Evolutionary conservation across 2,888 invertebrate species (phyloP), one percentile per base, ranked within the genome.

Genomic region (Deroplatys truncata): DNA sequence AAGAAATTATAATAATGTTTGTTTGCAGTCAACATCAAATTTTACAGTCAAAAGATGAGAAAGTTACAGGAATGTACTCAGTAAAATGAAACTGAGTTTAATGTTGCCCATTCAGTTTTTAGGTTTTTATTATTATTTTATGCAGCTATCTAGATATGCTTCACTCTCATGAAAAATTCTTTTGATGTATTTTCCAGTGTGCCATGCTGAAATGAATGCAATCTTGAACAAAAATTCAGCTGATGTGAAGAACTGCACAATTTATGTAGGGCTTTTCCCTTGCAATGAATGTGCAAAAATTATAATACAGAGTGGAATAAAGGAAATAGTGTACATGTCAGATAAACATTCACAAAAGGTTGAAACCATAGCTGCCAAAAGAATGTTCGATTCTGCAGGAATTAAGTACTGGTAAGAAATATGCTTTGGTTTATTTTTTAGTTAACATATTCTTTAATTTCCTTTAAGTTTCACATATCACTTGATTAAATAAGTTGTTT

Each of bases 241-340:
- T 0, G 96, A 97, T 94, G 94, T 98, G 0, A 96, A 95, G 91
- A 95, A 96, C 91, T 98, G 98, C 92, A 95, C 95, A 0, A 96
- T 99, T 0, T 99, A 98, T 92, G 98, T 98, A 0, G 97, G 96
- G 0, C 93, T 98, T 28, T 99, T 99, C 93, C 99, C 99, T 0
- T 99, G 99, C 93, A 99, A 99, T 92, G 99, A 99, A 93, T 99
- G 99, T 94, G 98, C 99, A 0, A 99, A 99, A 93, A 94, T 99
- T 72, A 98, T 99, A 72, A 98, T 99, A 91, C 99, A 99, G 92
- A 96, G 98, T 1, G 98, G 98, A 0, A 98, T 99, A 72, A 95
- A 93, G 88, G 95, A 96, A 92, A 95, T 98, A 3, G 93, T 97
- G 20, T 99, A 97, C 92, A 94, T 98, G 92, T 97, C 97, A 0